Percentiles rank a stretch among this genome's conserved stretches.
Evolutionary conservation across 2,797 vertebrate genomes (phyloP).

Genomic region (Trematomus bernacchii): DNA sequence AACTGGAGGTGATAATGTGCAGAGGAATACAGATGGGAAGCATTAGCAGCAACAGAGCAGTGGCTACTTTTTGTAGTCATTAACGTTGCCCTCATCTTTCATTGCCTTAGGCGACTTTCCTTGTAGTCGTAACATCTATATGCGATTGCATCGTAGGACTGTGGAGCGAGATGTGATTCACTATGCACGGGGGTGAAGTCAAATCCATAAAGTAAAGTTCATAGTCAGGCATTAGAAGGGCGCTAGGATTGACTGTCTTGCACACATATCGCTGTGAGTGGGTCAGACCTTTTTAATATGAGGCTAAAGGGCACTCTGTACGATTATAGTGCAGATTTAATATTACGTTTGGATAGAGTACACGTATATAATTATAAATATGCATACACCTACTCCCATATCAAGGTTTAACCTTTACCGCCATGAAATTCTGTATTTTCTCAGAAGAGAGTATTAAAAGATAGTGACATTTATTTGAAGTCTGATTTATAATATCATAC

Average conservation of each 20-base stretch:
- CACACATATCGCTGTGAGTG: constrained; percentile 17
- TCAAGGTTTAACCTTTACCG: constrained; percentile 23
- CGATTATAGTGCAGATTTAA: constrained; percentile 13
- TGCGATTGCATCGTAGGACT: constrained; percentile 39
- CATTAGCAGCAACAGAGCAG: constrained; percentile 36
- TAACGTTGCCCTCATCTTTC: constrained; percentile 50
- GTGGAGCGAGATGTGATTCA: constrained; percentile 5
- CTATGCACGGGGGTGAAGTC: constrained; percentile 35
- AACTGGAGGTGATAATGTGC: constrained; percentile 47
- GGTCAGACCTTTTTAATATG: constrained; percentile 36
- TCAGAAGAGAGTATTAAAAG: background rate
- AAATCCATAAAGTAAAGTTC: constrained; percentile 65
- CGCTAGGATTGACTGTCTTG: constrained; percentile 24
- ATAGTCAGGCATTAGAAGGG: constrained; percentile 42
- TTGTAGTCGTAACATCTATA: constrained; percentile 33
- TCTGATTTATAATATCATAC: constrained; percentile 20
- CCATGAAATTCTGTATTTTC: constrained; percentile 13
- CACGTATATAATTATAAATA: constrained; percentile 1
- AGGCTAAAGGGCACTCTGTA: constrained; percentile 34
- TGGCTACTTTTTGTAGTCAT: constrained; percentile 49
- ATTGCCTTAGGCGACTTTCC: constrained; percentile 40
- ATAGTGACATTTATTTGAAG: constrained; percentile 22
- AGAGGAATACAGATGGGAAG: constrained; percentile 58
- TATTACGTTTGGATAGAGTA: constrained; percentile 13
- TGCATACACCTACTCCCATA: background rate